Evolutionary conservation across 2,888 invertebrate species (phyloP).

Genomic region (Beris morrisii): DNA sequence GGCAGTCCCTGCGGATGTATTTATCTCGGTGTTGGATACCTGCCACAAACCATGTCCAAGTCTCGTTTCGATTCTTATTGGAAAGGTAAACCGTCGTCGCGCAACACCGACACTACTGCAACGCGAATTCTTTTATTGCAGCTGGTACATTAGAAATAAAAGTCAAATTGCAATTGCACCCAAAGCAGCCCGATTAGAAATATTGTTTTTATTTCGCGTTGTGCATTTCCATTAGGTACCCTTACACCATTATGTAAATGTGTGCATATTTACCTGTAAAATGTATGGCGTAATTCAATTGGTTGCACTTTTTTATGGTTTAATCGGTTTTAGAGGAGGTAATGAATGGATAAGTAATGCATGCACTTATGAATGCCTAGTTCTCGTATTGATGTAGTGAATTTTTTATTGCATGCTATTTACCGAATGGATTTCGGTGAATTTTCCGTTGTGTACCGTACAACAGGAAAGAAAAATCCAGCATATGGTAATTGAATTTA

Average conservation of each 20-base stretch:
- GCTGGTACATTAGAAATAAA: conserved; percentile 12
- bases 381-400: conserved; percentile 8
- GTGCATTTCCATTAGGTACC: background rate
- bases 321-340: conserved; percentile 30
- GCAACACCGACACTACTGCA: no score
- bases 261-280: background rate
- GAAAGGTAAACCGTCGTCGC: no score
- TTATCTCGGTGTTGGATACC: background rate
- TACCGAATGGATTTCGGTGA: background rate
- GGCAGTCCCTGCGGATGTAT: background rate
- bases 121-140: conserved; percentile 4
- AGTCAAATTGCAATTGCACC: conserved; percentile 29
- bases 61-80: no score
- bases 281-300: conserved; percentile 23
- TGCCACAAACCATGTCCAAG: background rate
- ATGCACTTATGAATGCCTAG: conserved; percentile 19
- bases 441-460: no score
- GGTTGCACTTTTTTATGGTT: conserved; percentile 28
- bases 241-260: conserved; percentile 27
- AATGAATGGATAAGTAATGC: conserved; percentile 18
- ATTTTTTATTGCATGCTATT: conserved; percentile 28
- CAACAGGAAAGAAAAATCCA: no score
- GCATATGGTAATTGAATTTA: no score
- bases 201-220: conserved; percentile 3
- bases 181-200: conserved; percentile 17